Percentiles rank a stretch among this genome's conserved stretches.
Evolutionary conservation across 64 coral and sea anemone species (phyloP).

Genomic region (Astreopora myriophthalma): DNA sequence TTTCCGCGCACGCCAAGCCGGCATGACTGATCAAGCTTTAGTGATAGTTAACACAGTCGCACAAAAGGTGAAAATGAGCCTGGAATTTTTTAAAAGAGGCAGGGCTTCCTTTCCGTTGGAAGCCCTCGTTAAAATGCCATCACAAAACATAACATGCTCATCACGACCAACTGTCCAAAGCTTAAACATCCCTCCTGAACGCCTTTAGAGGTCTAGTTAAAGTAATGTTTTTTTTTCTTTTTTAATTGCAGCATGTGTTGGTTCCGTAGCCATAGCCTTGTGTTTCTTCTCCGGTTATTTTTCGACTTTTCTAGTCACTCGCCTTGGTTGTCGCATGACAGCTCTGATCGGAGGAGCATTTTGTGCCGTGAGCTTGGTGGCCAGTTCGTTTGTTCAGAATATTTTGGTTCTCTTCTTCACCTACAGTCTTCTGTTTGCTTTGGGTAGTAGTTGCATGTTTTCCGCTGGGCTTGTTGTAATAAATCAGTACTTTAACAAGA

Average conservation of each 20-base stretch:
- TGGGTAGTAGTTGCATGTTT: slow-evolving; percentile 51
- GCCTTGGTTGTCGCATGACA: slow-evolving; percentile 62
- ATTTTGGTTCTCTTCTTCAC: slow-evolving; percentile 47
- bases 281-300: slow-evolving; percentile 36
- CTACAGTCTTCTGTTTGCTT: slow-evolving; percentile 41
- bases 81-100: too few species aligned
- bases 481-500: slow-evolving; percentile 50
- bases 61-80: too few species aligned
- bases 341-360: slow-evolving; percentile 51
- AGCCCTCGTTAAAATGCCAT: too few species aligned
- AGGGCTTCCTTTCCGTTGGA: too few species aligned
- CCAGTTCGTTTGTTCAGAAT: slow-evolving; percentile 41
- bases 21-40: too few species aligned
- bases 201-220: too few species aligned
- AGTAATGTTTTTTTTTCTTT: background rate
- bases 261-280: slow-evolving; percentile 44
- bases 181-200: too few species aligned
- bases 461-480: slow-evolving; percentile 30
- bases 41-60: too few species aligned
- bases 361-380: background rate
- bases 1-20: too few species aligned
- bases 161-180: too few species aligned
- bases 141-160: too few species aligned
- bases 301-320: slow-evolving; percentile 8
- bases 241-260: slow-evolving; percentile 37